Conservation (phyloP, 2,113 vertebrate species). For the Syngnathus scovelli region DNA sequence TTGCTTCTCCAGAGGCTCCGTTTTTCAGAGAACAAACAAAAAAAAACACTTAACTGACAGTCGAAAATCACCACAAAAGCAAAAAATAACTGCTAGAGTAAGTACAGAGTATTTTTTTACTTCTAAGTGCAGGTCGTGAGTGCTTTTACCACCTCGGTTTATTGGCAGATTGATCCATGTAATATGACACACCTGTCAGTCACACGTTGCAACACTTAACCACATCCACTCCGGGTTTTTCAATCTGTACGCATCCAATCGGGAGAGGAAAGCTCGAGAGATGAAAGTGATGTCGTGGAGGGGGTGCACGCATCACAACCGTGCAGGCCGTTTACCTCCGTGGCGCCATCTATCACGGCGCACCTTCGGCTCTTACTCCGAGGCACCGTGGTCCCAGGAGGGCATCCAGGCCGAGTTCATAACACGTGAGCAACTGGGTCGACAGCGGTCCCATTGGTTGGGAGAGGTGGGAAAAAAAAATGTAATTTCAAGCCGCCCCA, state of each 20-base stretch:
- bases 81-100: background rate
- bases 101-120: background rate
- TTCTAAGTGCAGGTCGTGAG: background rate
- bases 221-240: background rate
- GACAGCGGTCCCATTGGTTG: background rate
- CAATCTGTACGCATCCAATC: background rate
- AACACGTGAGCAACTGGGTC: background rate
- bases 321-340: background rate
- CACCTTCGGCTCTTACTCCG: background rate
- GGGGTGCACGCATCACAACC: background rate
- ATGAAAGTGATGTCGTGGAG: background rate
- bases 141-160: background rate
- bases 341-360: background rate
- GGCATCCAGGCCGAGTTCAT: slow-evolving; percentile 2
- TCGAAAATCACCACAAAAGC: too few relatives aligned
- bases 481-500: slow-evolving; percentile 16
- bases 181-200: background rate
- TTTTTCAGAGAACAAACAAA: background rate
- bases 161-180: background rate
- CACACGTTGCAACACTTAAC: background rate
- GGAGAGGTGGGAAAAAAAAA: background rate
- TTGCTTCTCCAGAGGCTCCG: background rate
- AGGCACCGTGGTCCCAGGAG: slow-evolving; percentile 1
- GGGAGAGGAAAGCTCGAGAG: background rate
- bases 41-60: background rate